phyloP scores from a whole-genome alignment of 1,140 invertebrate species.

The Drosophila novamexicana region DNA sequence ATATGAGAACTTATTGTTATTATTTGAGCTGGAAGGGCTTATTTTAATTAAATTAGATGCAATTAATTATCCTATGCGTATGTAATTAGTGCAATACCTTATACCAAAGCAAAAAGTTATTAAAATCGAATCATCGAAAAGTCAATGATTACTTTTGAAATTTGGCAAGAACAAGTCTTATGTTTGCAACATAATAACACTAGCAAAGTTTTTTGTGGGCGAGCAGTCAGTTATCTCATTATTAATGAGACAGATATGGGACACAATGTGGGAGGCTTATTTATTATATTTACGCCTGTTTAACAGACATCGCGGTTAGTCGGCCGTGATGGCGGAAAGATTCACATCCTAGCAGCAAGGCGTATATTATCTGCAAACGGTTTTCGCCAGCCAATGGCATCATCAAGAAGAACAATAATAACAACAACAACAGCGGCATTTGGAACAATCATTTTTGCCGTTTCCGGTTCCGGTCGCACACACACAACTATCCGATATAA shows the following conservation, averaged over 20 bases:
- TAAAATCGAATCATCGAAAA: no score
- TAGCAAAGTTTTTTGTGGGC: background rate
- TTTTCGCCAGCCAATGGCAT: background rate
- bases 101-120: no score
- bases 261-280: slow-evolving; percentile 25
- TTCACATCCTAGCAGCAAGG: background rate
- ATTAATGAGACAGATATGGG: slow-evolving; percentile 12
- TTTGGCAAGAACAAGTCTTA: background rate
- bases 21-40: no score
- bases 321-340: background rate
- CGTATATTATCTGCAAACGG: background rate
- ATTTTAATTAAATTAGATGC: no score
- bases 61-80: no score
- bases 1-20: no score
- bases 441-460: slow-evolving; percentile 38
- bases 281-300: slow-evolving; percentile 12
- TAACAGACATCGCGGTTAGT: background rate
- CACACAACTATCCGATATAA: slow-evolving; percentile 21
- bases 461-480: slow-evolving; percentile 34
- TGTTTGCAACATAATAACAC: background rate
- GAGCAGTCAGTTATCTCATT: slow-evolving; percentile 1
- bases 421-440: slow-evolving; percentile 8
- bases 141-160: background rate
- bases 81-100: no score
- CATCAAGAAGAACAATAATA: slow-evolving; percentile 13